phyloP scores from a whole-genome alignment of 2,797 vertebrate genomes.

The Platalea minor region DNA sequence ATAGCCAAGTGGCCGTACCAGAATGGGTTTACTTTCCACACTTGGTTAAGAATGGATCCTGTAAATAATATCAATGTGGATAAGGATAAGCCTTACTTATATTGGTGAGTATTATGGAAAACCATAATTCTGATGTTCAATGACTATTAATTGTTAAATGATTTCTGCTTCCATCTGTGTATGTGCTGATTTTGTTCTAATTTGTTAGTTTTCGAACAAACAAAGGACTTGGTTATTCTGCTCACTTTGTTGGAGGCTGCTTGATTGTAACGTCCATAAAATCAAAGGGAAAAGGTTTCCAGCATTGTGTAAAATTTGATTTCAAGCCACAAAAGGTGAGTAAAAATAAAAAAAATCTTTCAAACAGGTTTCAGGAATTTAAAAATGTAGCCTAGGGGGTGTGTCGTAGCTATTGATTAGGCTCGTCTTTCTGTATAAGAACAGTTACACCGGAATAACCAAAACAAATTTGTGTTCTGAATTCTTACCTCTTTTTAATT shows the following conservation, averaged over 20 bases:
- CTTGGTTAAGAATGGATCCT: conserved; percentile 98
- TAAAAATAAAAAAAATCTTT: background rate
- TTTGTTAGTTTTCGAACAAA: conserved; percentile 91
- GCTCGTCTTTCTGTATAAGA: background rate
- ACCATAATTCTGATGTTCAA: background rate
- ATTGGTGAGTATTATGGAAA: conserved; percentile 88
- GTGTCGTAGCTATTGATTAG: background rate
- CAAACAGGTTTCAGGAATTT: background rate
- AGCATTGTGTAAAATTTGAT: conserved; percentile 98
- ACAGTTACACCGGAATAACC: background rate
- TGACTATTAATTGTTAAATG: background rate
- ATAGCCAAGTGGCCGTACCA: conserved; percentile 99
- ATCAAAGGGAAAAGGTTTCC: conserved; percentile 97
- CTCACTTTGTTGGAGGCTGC: conserved; percentile 96
- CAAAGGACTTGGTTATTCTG: conserved; percentile 97
- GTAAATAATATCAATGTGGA: conserved; percentile 98
- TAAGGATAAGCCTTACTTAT: conserved; percentile 98
- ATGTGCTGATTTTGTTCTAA: conserved; percentile 43
- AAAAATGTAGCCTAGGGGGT: background rate
- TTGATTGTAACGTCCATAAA: conserved; percentile 97
- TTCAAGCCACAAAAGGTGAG: conserved; percentile 98
- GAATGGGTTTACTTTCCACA: conserved; percentile 98
- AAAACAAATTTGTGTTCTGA: background rate
- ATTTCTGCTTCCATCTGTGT: background rate
- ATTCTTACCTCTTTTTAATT: background rate